Evolutionary conservation across 2,888 invertebrate genomes (phyloP), one percentile per base, ranked within the genome.

Genomic region (Euplexia lucipara): DNA sequence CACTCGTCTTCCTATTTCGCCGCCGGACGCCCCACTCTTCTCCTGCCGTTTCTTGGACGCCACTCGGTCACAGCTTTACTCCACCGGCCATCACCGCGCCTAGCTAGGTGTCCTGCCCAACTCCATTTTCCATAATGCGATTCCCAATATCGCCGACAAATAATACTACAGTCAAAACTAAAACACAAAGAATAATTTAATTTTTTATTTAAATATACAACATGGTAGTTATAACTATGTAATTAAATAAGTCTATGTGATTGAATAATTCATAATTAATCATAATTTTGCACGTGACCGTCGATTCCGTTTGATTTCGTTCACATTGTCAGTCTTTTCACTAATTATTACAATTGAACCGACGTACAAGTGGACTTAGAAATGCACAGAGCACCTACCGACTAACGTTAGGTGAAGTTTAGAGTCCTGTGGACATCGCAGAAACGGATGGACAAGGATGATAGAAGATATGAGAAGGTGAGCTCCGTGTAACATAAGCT

Each of bases 121-220:
- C n/a, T n/a, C n/a, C n/a, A n/a, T n/a, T n/a, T n/a, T n/a, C n/a
- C n/a, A n/a, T n/a, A n/a, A n/a, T n/a, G n/a, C n/a, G n/a, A n/a
- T n/a, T n/a, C n/a, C n/a, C n/a, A n/a, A n/a, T n/a, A n/a, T n/a
- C n/a, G n/a, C n/a, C n/a, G 20, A 20, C 2, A 9, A 16, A 5
- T 4, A 16, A 37, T 12, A 42, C 9, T 8, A 18, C 12, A 52
- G 16, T 16, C 12, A 49, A 53, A 66, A 72, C 42, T 45, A 44
- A 68, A 68, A 66, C 45, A 37, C 59, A 52, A 2, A 52, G 48
- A 63, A 70, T 72, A 75, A 80, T 82, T 68, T 82, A 89, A 86
- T 88, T 88, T 90, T 94, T 93, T 92, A 93, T 94, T 95, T 91
- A 91, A 94, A 93, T 94, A 92, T 94, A 94, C 94, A 95, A 94